A percentile compares a stretch with the other conserved stretches of the same genome.
phyloP scores from a whole-genome alignment of 2,113 vertebrate species.

The Butorides virescens region DNA sequence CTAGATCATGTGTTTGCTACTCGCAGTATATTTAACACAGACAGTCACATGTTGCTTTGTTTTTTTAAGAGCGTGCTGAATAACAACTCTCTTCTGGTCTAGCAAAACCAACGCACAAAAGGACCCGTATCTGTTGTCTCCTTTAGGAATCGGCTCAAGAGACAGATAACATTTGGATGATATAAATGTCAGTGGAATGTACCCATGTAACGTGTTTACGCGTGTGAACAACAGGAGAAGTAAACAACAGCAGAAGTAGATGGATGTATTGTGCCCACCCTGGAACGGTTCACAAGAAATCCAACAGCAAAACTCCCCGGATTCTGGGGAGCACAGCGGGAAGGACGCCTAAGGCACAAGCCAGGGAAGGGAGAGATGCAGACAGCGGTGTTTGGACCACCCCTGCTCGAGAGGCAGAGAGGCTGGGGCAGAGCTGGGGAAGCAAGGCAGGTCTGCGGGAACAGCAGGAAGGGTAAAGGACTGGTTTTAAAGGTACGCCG shows the following conservation, averaged over 20 bases:
- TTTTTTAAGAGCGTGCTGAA: background rate
- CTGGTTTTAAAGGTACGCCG: rapidly evolving
- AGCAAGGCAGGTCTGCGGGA: rapidly evolving
- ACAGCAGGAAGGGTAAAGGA: background rate
- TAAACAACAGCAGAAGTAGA: too few relatives aligned
- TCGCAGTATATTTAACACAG: background rate
- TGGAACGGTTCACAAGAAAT: rapidly evolving
- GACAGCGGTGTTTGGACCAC: rapidly evolving
- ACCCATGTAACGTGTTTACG: rapidly evolving
- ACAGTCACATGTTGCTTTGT: background rate
- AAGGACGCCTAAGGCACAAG: rapidly evolving
- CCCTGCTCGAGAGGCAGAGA: too few relatives aligned
- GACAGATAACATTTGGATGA: background rate
- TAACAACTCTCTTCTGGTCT: background rate
- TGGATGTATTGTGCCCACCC: background rate
- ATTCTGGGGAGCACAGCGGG: background rate
- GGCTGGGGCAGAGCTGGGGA: background rate
- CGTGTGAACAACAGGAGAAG: background rate
- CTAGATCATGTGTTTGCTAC: background rate
- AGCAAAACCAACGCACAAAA: background rate
- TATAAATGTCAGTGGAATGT: rapidly evolving
- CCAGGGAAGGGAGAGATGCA: background rate
- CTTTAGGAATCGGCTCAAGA: background rate
- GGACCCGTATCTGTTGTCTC: background rate
- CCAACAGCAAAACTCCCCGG: rapidly evolving